phyloP scores from a whole-genome alignment of 2,797 vertebrate genomes.

The Falco novaeseelandiae region DNA sequence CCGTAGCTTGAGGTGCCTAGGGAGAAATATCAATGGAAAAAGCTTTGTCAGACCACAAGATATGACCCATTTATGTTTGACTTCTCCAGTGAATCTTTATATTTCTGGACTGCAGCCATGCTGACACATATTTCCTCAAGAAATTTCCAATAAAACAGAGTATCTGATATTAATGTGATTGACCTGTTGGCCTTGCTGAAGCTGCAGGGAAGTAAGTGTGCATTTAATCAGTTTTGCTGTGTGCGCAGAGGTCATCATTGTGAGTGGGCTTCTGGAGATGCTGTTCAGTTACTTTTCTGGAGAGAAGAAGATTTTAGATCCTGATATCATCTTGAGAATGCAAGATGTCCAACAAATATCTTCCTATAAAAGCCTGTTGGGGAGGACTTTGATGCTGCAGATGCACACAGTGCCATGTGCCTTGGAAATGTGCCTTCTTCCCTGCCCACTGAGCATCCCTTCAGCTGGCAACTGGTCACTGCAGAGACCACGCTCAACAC shows the following conservation, averaged over 20 bases:
- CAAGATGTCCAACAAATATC: not conserved
- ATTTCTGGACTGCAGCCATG: not conserved
- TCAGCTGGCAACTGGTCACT: not conserved
- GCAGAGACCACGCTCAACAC: not conserved
- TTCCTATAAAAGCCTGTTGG: not conserved
- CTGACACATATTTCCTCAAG: conserved; percentile 42
- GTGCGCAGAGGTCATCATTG: not conserved
- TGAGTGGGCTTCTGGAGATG: not conserved
- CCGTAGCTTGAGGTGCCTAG: not conserved
- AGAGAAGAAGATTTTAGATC: not conserved
- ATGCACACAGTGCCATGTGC: not conserved
- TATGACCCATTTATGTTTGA: not conserved
- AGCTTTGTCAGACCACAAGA: not conserved
- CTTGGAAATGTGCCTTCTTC: not conserved
- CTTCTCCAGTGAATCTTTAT: not conserved
- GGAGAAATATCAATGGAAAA: not conserved
- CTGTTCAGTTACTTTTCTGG: not conserved
- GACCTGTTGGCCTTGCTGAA: conserved; percentile 46
- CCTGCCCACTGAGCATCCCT: not conserved
- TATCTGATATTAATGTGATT: conserved; percentile 28
- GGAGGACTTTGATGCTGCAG: not conserved
- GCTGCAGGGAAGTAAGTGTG: conserved; percentile 39
- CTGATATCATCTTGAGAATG: not conserved
- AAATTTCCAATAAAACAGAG: conserved; percentile 9
- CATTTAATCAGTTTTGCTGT: conserved; percentile 52